These are phyloP conservation scores for Deroptyus accipitrinus DNA, from an alignment of 2,113 vertebrate genomes.

Conservation along the genomic window DNA sequence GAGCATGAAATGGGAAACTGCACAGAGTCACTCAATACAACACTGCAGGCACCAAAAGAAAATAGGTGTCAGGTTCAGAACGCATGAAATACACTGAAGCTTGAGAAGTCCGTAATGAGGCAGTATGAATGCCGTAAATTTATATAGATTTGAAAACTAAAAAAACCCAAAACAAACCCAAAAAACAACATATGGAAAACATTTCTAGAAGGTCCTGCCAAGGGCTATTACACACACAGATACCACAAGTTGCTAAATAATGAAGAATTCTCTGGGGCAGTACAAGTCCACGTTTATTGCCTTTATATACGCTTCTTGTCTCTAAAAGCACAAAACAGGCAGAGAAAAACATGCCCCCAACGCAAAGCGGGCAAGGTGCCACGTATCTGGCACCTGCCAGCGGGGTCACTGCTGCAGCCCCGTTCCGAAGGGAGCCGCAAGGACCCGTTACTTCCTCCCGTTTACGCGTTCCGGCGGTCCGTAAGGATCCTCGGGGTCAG, in stretches of 20 bases:
- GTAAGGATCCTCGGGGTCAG: neutral
- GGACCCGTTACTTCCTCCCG: too few relatives aligned
- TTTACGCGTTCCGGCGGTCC: neutral
- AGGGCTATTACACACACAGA: neutral
- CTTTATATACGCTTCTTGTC: neutral
- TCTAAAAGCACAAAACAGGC: neutral
- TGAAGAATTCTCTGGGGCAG: neutral
- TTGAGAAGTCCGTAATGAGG: neutral
- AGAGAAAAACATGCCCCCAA: neutral
- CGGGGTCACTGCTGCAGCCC: neutral
- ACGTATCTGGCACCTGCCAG: accelerated
- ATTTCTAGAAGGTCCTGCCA: neutral
- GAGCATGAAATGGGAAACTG: neutral
- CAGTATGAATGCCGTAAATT: neutral
- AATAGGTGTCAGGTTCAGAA: neutral
- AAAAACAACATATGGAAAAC: neutral
- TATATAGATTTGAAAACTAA: neutral
- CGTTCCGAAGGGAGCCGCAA: accelerated
- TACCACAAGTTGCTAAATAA: neutral
- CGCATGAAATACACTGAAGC: neutral
- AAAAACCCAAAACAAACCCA: neutral
- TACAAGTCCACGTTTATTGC: neutral
- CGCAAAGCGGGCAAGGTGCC: neutral
- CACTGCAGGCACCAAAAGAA: neutral
- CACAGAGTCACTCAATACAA: neutral